A percentile compares a stretch with the other conserved stretches of the same genome.
These are phyloP conservation scores for Chrysomallon squamiferum DNA, from an alignment of 1,140 invertebrate species.

Conservation along the genomic window DNA sequence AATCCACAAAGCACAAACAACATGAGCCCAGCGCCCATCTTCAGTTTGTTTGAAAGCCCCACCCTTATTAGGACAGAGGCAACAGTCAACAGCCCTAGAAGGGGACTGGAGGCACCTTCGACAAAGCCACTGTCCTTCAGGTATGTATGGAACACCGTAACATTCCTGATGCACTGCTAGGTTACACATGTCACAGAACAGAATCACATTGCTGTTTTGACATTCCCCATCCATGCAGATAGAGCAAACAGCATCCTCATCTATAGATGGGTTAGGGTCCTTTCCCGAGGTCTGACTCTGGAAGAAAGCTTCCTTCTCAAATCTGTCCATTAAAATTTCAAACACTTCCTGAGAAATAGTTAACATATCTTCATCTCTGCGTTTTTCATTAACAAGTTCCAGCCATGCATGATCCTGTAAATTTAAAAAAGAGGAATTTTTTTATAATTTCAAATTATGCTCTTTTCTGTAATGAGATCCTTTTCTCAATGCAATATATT, in stretches of 20 bases:
- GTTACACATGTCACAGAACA: conserved; percentile 99
- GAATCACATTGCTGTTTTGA: conserved; percentile 92
- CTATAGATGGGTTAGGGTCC: conserved; percentile 67
- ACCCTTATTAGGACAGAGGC: conserved; percentile 95
- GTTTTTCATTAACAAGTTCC: conserved; percentile 82
- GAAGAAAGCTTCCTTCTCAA: conserved; percentile 98
- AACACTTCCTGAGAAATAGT: conserved; percentile 74
- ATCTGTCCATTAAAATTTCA: conserved; percentile 93
- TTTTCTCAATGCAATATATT: not conserved
- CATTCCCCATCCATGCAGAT: conserved; percentile 92
- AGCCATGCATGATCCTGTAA: conserved; percentile 86
- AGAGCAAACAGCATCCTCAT: conserved; percentile 98
- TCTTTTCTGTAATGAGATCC: not conserved
- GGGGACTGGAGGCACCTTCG: conserved; percentile 93
- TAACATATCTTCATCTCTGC: conserved; percentile 36
- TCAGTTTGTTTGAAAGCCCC: conserved; percentile 99
- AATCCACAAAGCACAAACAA: conserved; percentile 98
- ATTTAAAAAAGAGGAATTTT: conserved; percentile 13
- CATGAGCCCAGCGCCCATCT: conserved; percentile 95
- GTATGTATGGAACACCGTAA: conserved; percentile 99
- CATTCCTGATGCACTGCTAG: conserved; percentile 99
- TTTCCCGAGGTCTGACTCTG: conserved; percentile 66
- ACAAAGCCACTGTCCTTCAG: conserved; percentile 98
- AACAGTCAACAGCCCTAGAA: conserved; percentile 93
- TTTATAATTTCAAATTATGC: no score